Evolutionary conservation across 2,113 vertebrate species (phyloP), one percentile per base, ranked within the genome.

Genomic region (Carassius gibelio): DNA sequence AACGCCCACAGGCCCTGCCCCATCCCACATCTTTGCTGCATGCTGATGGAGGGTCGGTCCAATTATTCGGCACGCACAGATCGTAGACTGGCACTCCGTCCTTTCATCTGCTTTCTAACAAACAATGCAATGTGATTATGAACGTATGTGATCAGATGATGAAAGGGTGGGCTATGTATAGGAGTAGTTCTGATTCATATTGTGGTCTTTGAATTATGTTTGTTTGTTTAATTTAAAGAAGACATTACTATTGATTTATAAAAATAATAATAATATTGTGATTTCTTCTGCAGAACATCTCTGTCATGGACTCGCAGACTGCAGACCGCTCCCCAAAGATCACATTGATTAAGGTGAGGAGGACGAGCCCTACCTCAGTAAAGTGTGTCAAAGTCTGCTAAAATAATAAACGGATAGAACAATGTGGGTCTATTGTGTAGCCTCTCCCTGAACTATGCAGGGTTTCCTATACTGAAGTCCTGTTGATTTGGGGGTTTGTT

Each of bases 251-350:
- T 69, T 64, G 9, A 23, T 64, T 36, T 64, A n/a, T 8, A 10
- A 21, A 1, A 69, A 68, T 57, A 55, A 15, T 19, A 68, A 38
- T 26, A 55, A 38, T 19, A 5, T n/a, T 30, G 13, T n/a, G 42
- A 23, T 42, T 34, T 81, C 45, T 48, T 69, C 15, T 83, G 17
- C 90, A 96, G 96, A 96, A 95, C 91, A 96, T 95, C 3, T 96
- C 96, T 93, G 95, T 95, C 92, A 96, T 96, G 95, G 96, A 97
- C 93, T 95, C 96, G 94, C 96, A 96, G 91, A 96, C 96, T 94
- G 95, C 95, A 94, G 96, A 96, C 92, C 95, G 95, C 92, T 96
- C 96, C 92, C 96, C 95, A 93, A 96, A 96, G 95, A 96, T 96
- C 94, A 96, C 95, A 88, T 90, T 96, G 88, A 96, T 95, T 93